phyloP scores from a whole-genome alignment of 2,888 invertebrate genomes.

The Spatulosminthurus flaviceps region DNA sequence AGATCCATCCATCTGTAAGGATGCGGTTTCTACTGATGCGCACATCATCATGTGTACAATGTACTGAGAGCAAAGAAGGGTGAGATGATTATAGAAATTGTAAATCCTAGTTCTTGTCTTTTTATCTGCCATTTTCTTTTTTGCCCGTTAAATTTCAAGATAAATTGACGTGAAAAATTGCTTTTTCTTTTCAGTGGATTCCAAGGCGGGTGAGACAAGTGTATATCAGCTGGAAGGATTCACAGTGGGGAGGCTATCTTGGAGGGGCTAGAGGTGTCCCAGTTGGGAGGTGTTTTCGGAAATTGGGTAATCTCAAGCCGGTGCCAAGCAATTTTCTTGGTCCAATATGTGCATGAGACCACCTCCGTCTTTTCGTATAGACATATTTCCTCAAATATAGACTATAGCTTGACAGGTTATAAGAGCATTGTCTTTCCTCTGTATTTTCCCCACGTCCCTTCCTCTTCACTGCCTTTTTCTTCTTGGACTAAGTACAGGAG shows the following conservation, averaged over 20 bases:
- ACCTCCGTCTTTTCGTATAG: slow-evolving; percentile 14
- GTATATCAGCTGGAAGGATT: slow-evolving; percentile 44
- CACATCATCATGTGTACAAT: too few species aligned
- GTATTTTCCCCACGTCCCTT: slow-evolving; percentile 18
- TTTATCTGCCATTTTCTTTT: background rate
- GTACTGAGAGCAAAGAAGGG: background rate
- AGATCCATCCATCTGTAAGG: background rate
- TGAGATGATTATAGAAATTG: background rate
- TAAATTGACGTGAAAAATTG: slow-evolving; percentile 54
- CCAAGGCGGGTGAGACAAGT: slow-evolving; percentile 3
- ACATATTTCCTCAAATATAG: background rate
- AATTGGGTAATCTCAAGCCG: slow-evolving; percentile 55
- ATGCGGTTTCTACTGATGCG: too few species aligned
- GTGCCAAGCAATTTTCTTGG: slow-evolving; percentile 52
- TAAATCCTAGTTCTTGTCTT: slow-evolving; percentile 13
- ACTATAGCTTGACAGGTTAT: background rate
- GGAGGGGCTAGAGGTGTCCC: slow-evolving; percentile 44
- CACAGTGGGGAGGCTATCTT: slow-evolving; percentile 44
- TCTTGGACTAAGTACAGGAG: background rate
- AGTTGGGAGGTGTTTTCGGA: slow-evolving; percentile 52
- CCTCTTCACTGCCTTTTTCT: slow-evolving; percentile 20
- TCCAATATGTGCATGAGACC: slow-evolving; percentile 44
- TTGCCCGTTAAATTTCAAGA: slow-evolving; percentile 1
- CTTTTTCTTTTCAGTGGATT: slow-evolving; percentile 34
- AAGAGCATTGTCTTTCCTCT: background rate